Evolutionary conservation across 1,140 invertebrate genomes (phyloP).

Genomic region (Drosophila kikkawai): DNA sequence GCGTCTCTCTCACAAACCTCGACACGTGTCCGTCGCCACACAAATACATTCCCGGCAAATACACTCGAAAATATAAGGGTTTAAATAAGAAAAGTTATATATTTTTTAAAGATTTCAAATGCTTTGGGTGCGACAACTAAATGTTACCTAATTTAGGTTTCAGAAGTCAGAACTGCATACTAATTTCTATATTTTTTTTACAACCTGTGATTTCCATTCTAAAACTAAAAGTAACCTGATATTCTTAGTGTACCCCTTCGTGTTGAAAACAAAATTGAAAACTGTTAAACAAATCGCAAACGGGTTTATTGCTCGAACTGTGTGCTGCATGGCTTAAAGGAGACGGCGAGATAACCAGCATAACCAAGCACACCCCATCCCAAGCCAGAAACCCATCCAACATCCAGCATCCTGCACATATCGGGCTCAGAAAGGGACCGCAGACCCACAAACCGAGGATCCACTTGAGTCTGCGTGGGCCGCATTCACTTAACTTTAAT

Average conservation of each 20-base stretch:
- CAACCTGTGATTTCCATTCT: not conserved
- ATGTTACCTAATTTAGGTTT: not conserved
- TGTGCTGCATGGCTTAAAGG: conserved; percentile 33
- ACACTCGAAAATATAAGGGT: conserved; percentile 4
- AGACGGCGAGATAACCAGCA: conserved; percentile 52
- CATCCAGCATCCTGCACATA: conserved; percentile 15
- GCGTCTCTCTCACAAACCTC: conserved; percentile 60
- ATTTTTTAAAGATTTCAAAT: no score
- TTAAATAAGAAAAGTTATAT: no score
- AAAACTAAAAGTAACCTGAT: not conserved
- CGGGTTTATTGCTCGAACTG: conserved; percentile 59
- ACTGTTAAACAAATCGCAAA: conserved; percentile 82
- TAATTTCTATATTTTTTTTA: not conserved
- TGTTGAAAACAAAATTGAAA: conserved; percentile 82
- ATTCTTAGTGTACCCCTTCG: conserved; percentile 23
- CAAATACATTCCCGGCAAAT: conserved; percentile 13
- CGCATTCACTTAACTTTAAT: conserved; percentile 69
- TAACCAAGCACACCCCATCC: conserved; percentile 21
- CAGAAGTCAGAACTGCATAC: not conserved
- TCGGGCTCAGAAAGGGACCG: conserved; percentile 27
- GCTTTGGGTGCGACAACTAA: not conserved
- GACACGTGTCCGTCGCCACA: conserved; percentile 65
- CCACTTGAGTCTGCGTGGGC: conserved; percentile 57
- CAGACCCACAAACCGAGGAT: conserved; percentile 29
- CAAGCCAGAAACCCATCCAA: not conserved